phyloP scores from a whole-genome alignment of 2,797 vertebrate species.

The Anabacerthia variegaticeps region DNA sequence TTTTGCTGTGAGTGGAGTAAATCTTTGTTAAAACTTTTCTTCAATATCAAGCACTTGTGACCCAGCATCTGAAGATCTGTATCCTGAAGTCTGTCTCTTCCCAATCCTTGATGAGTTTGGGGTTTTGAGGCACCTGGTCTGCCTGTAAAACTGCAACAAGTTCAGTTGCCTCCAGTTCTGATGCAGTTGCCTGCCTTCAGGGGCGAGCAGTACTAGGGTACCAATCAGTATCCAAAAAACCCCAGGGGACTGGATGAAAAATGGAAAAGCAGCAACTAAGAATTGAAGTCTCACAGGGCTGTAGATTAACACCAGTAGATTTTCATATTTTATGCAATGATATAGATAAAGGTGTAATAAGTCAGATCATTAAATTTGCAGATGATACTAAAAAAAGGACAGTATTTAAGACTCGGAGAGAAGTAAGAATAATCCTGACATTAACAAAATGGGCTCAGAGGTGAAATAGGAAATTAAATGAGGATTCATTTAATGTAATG shows the following conservation, averaged over 20 bases:
- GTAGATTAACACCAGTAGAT: slow-evolving; percentile 31
- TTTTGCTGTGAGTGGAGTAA: not conserved
- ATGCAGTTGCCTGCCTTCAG: not conserved
- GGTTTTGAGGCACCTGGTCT: not conserved
- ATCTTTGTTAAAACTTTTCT: not conserved
- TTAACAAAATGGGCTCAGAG: slow-evolving; percentile 59
- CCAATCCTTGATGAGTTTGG: not conserved
- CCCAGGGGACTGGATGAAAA: not conserved
- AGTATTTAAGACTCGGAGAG: slow-evolving; percentile 36
- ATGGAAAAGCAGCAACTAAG: not conserved
- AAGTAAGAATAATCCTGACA: slow-evolving; percentile 56
- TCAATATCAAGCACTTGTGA: not conserved
- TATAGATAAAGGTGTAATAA: slow-evolving; percentile 42
- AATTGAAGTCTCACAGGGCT: not conserved
- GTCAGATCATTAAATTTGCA: slow-evolving; percentile 48
- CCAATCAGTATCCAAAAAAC: not conserved
- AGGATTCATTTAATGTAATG: slow-evolving; percentile 20
- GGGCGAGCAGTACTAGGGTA: not conserved
- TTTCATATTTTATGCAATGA: slow-evolving; percentile 59
- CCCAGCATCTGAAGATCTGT: not conserved
- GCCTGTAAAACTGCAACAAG: not conserved
- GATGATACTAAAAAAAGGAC: slow-evolving; percentile 48
- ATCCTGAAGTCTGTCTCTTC: not conserved
- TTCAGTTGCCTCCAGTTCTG: not conserved
- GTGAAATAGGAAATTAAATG: slow-evolving; percentile 59